Evolutionary conservation across 1,140 invertebrate genomes (phyloP).

Genomic region (Drosophila trapezifrons): DNA sequence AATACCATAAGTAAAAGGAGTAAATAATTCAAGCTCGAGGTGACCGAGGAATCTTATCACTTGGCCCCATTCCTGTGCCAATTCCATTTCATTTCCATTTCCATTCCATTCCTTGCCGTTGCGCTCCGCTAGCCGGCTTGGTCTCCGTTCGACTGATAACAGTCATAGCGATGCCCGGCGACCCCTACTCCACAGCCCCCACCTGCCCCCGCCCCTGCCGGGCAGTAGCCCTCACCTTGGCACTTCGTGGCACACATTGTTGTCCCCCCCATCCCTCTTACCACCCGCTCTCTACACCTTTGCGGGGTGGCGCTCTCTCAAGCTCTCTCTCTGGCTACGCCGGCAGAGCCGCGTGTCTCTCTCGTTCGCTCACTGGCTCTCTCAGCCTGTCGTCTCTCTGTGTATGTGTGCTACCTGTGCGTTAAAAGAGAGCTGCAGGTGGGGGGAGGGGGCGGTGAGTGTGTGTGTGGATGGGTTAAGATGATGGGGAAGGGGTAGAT

Average conservation of each 20-base stretch:
- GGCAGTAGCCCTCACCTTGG: constrained; percentile 50
- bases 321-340: constrained; percentile 5
- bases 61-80: neutral
- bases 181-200: constrained; percentile 13
- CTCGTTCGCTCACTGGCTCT: constrained; percentile 23
- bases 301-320: constrained; percentile 31
- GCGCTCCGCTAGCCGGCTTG: constrained; percentile 38
- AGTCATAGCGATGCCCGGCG: constrained; percentile 39
- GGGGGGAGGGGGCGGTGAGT: constrained; percentile 20
- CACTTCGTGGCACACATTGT: constrained; percentile 60
- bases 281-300: constrained; percentile 10
- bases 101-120: neutral
- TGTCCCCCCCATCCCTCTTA: constrained; percentile 2
- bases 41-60: neutral
- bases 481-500: constrained; percentile 9
- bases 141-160: constrained; percentile 70
- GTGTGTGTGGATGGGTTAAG: constrained; percentile 12
- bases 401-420: constrained; percentile 61
- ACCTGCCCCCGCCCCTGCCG: neutral
- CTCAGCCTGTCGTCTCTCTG: neutral
- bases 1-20: no score
- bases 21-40: neutral
- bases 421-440: constrained; percentile 50
- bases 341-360: constrained; percentile 15
- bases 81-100: neutral